A percentile compares a stretch with the other conserved stretches of the same genome.
Conservation (phyloP, 2,113 vertebrate genomes). For the Pelusios castaneus region DNA sequence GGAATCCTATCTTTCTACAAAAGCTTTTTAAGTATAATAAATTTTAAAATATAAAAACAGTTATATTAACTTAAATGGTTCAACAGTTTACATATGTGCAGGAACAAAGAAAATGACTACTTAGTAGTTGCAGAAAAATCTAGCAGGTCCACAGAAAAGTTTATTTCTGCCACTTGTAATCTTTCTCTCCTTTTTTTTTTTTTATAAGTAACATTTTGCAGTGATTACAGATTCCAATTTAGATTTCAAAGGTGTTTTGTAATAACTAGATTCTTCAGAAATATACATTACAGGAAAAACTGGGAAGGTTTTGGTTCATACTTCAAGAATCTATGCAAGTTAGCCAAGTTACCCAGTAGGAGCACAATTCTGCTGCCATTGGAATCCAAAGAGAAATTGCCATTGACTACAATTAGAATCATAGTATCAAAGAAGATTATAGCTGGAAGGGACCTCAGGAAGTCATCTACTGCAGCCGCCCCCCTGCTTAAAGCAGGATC, state of each 20-base stretch:
- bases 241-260: constrained; percentile 38
- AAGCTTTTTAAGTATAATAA: constrained; percentile 85
- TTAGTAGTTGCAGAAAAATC: constrained; percentile 58
- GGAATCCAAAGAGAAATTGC: background rate
- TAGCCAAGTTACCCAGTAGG: background rate
- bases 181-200: background rate
- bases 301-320: background rate
- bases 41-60: constrained; percentile 78
- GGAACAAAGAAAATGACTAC: constrained; percentile 62
- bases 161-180: constrained; percentile 52
- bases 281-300: background rate
- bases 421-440: background rate
- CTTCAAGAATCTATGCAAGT: background rate
- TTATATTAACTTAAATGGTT: constrained; percentile 80
- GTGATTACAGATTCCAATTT: background rate
- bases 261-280: background rate
- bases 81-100: constrained; percentile 80
- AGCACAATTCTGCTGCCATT: background rate
- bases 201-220: constrained; percentile 27
- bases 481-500: too few relatives aligned
- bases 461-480: too few relatives aligned
- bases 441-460: too few relatives aligned
- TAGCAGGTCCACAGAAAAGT: constrained; percentile 38
- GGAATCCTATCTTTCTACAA: constrained; percentile 85
- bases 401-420: background rate